Evolutionary conservation across 2,888 invertebrate species (phyloP).

Genomic region (Strigamia crassipes): DNA sequence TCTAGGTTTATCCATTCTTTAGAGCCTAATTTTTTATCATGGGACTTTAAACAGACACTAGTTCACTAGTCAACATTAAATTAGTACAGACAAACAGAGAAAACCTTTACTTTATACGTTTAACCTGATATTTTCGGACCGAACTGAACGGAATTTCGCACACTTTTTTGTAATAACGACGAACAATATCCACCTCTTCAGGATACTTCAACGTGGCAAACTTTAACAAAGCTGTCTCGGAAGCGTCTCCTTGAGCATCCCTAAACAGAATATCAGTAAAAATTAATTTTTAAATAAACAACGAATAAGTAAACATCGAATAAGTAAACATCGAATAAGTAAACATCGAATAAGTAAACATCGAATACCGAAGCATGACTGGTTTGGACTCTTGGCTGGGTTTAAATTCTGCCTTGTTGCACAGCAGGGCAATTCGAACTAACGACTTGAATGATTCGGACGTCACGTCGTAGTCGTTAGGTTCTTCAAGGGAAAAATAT

Average conservation of each 20-base stretch:
- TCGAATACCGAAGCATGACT: conserved; percentile 82
- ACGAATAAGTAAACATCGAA: not conserved
- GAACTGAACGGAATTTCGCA: conserved; percentile 60
- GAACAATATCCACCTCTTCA: conserved; percentile 52
- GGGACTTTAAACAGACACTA: too few species aligned
- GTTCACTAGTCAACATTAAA: too few species aligned
- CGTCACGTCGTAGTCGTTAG: conserved; percentile 43
- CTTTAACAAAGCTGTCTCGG: conserved; percentile 59
- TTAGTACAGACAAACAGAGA: not conserved
- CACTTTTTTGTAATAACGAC: conserved; percentile 53
- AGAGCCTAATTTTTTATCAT: too few species aligned
- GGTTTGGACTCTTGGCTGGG: conserved; percentile 88
- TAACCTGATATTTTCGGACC: conserved; percentile 59
- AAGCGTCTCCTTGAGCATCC: conserved; percentile 59
- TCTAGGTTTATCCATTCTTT: too few species aligned
- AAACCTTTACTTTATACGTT: not conserved
- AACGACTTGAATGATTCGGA: conserved; percentile 46
- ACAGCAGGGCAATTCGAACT: conserved; percentile 45
- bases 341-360: not conserved
- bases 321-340: too few species aligned
- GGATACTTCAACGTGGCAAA: conserved; percentile 61
- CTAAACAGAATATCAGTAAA: not conserved
- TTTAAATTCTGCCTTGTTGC: conserved; percentile 62
- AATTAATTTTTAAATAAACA: not conserved
- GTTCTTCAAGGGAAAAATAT: conserved; percentile 27